Base-by-base conservation (phyloP, 2,888 invertebrate species). In the Sarcophaga carnaria region DNA sequence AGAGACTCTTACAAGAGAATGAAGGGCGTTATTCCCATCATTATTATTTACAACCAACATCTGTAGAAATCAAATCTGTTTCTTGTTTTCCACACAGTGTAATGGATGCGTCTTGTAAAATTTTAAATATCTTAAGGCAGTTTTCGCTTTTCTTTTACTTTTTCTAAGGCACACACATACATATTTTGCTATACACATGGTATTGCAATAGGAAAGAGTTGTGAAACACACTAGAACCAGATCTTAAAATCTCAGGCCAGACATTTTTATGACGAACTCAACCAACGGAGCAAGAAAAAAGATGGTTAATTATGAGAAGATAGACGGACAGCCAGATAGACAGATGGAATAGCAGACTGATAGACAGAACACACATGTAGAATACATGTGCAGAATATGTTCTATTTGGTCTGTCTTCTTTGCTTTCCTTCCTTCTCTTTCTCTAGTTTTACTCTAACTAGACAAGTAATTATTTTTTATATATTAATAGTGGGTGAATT, bases 231-330 rank as follows among this genome's bases (percentile, higher is more conserved):
- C 62, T 62, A 20, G 59, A 37, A 37, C 22, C 27, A 54, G 45
- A 69, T 64, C 64, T 71, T 64, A 37, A 80, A 59, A 54, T 54
- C 54, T 72, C 37, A 64, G 67, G 54, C 63, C 81, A 81, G 81
- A 81, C 70, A 81, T 63, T 81, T 81, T 81, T 81, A 81, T 81
- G 81, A 76, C 69, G 69, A 81, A 70, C 63, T 54, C 59, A 76
- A 45, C 70, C 47, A 81, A 70, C 63, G 75, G 63, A 66, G 81
- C 81, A 70, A 54, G 76, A 69, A 70, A 54, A 54, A 54, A 54
- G 12, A 54, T 81, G 63, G 81, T 76, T 76, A 81, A 81, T 81
- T 81, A 76, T 70, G 49, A 45, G 22, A 22, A 22, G 22, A 37
- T 27, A 76, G 74, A 63, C 49, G 63, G 11, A 25, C 22, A 47